Conservation (phyloP, 2,888 invertebrate species). For the Caenorhabditis macrosperma region DNA sequence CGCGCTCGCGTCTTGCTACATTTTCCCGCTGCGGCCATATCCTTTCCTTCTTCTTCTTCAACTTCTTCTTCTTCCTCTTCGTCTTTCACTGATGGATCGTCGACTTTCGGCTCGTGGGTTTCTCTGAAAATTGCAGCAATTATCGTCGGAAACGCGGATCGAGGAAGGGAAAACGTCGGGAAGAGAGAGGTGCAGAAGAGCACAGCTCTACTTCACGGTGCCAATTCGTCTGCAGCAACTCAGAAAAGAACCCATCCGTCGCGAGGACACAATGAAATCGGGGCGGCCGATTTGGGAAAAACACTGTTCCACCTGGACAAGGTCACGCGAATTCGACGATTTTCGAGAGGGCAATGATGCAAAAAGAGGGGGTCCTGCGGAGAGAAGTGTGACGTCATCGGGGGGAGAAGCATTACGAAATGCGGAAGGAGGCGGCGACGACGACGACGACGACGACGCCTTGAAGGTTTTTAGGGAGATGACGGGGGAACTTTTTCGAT, state of each 20-base stretch:
- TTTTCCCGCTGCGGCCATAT: slow-evolving; percentile 38
- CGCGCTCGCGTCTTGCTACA: slow-evolving; percentile 37
- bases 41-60: not conserved
- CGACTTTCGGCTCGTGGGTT: too few species aligned
- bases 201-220: too few species aligned
- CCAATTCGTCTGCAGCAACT: slow-evolving; percentile 6
- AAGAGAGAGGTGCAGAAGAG: not conserved
- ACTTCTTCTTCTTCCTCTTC: not conserved
- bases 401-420: slow-evolving; percentile 32
- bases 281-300: not conserved
- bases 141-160: too few species aligned
- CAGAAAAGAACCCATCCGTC: slow-evolving; percentile 26
- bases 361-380: slow-evolving; percentile 16
- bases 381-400: slow-evolving; percentile 30
- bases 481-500: not conserved
- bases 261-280: not conserved
- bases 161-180: not conserved
- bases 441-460: too few species aligned
- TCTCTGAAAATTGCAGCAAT: slow-evolving; percentile 11
- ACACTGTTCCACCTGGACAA: not conserved
- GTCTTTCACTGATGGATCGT: too few species aligned
- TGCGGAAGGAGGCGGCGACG: too few species aligned
- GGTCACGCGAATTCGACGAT: not conserved
- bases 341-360: slow-evolving; percentile 11
- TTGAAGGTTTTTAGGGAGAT: slow-evolving; percentile 7